phyloP scores from a whole-genome alignment of 1,140 invertebrate genomes.

The Elymnias hypermnestra region DNA sequence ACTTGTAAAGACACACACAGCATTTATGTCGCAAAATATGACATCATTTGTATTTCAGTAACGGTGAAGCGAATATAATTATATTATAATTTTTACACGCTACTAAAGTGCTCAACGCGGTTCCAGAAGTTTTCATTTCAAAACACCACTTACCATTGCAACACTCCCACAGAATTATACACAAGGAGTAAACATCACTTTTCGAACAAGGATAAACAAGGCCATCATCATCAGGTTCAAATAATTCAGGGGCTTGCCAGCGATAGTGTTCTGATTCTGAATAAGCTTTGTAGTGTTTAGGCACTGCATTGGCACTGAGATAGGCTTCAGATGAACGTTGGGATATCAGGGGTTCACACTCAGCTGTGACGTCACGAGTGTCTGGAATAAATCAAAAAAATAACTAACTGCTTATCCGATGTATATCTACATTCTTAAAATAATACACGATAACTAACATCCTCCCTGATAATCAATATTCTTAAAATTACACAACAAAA shows the following conservation, averaged over 20 bases:
- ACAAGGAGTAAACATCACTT: constrained; percentile 63
- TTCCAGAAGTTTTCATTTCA: too few species aligned
- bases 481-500: too few species aligned
- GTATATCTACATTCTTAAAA: too few species aligned
- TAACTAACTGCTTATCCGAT: background rate
- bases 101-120: too few species aligned
- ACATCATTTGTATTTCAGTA: too few species aligned
- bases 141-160: constrained; percentile 50
- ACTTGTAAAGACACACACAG: too few species aligned
- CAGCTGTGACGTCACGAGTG: constrained; percentile 16
- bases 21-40: too few species aligned
- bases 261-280: constrained; percentile 33
- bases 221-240: constrained; percentile 43
- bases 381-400: constrained; percentile 1
- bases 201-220: constrained; percentile 49
- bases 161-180: constrained; percentile 61
- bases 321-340: constrained; percentile 42
- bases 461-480: too few species aligned
- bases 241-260: constrained; percentile 68
- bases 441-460: too few species aligned
- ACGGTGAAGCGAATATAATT: too few species aligned
- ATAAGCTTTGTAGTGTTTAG: constrained; percentile 39
- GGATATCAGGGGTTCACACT: constrained; percentile 45
- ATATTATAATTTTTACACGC: too few species aligned
- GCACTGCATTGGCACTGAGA: constrained; percentile 26